Conservation (phyloP, 2,888 invertebrate species). For the Nymphalis polychloros region DNA sequence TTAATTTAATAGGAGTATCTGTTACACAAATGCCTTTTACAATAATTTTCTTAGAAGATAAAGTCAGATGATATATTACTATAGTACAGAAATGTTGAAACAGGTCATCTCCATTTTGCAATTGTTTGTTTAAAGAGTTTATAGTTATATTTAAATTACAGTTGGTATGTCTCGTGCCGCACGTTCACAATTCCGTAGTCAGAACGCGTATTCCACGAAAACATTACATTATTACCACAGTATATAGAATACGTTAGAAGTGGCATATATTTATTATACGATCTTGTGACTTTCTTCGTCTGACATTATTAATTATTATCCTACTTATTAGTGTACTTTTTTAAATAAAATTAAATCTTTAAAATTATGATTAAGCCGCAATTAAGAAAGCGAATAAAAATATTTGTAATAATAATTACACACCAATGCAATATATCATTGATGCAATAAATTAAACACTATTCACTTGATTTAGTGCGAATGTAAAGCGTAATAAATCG, state of each 20-base stretch:
- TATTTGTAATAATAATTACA: too few species aligned
- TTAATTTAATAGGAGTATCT: too few species aligned
- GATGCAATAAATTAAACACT: slow-evolving; percentile 2
- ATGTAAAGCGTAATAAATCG: slow-evolving; percentile 5
- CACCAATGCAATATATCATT: neutral
- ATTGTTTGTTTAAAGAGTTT: slow-evolving; percentile 18
- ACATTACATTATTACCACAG: slow-evolving; percentile 13
- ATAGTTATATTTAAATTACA: slow-evolving; percentile 30
- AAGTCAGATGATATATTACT: neutral
- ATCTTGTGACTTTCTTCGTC: neutral
- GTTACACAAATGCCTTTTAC: too few species aligned
- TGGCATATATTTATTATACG: neutral
- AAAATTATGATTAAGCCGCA: too few species aligned
- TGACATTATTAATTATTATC: too few species aligned
- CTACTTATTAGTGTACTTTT: neutral
- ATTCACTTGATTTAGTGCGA: neutral
- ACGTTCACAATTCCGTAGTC: slow-evolving; percentile 25
- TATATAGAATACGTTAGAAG: slow-evolving; percentile 3
- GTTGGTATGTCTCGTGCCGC: slow-evolving; percentile 30
- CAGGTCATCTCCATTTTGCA: slow-evolving; percentile 18
- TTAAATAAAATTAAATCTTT: too few species aligned
- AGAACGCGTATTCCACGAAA: slow-evolving; percentile 22
- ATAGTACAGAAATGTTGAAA: neutral
- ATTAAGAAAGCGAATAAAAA: too few species aligned
- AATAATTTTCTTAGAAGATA: too few species aligned